These are phyloP conservation scores for Liopterus haemorrhoidalis DNA, from an alignment of 2,888 invertebrate genomes.

Conservation along the genomic window DNA sequence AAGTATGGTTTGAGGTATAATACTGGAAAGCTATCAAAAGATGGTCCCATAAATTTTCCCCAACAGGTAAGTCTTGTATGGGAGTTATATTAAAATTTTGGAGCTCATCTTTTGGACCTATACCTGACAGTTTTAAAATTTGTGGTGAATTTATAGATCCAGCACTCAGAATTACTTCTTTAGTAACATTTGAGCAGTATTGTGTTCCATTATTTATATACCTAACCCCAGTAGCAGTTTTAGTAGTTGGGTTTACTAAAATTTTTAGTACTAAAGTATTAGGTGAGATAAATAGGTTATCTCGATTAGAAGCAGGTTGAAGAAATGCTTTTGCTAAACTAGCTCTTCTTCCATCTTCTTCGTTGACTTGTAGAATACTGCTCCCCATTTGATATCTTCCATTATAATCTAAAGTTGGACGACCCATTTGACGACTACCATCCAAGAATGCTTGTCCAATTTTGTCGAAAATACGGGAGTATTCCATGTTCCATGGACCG, in stretches of 20 bases:
- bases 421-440: slow-evolving; percentile 20
- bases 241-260: slow-evolving; percentile 4
- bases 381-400: slow-evolving; percentile 20
- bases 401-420: slow-evolving; percentile 25
- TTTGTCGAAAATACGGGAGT: slow-evolving; percentile 19
- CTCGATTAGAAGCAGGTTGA: slow-evolving; percentile 17
- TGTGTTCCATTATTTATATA: slow-evolving; percentile 22
- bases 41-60: slow-evolving; percentile 29
- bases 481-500: slow-evolving; percentile 27
- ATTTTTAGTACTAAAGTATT: slow-evolving; percentile 20
- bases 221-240: slow-evolving; percentile 22
- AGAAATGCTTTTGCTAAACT: slow-evolving; percentile 25
- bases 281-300: slow-evolving; percentile 23
- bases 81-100: slow-evolving; percentile 23
- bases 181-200: slow-evolving; percentile 19
- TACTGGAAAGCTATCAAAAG: slow-evolving; percentile 22
- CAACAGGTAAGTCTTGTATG: slow-evolving; percentile 28
- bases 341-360: slow-evolving; percentile 23
- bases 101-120: slow-evolving; percentile 25
- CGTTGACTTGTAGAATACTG: slow-evolving; percentile 23
- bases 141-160: slow-evolving; percentile 26
- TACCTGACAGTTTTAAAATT: slow-evolving; percentile 27
- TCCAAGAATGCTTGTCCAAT: slow-evolving; percentile 17
- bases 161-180: slow-evolving; percentile 27
- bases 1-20: slow-evolving; percentile 28